Evolutionary conservation across 1,140 invertebrate species (phyloP), one percentile per base, ranked within the genome.

Genomic region (Cotesia chilonis): DNA sequence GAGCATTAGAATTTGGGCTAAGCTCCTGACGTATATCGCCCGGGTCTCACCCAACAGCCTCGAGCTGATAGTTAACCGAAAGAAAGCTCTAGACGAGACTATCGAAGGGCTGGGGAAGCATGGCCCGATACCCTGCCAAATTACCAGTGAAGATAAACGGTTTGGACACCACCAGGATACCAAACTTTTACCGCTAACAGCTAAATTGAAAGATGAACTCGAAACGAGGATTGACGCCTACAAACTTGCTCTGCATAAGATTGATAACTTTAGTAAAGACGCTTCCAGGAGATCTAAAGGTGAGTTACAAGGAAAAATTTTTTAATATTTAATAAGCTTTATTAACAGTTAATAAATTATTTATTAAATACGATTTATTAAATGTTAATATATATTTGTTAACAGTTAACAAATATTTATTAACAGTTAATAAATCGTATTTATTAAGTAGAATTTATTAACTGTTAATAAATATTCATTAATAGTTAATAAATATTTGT

Each of bases 91-190:
- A 36, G 94, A 96, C 77, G 92, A 92, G 75, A 94, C 95, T 20
- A 91, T 97, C 1, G 93, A 96, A 86, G 93, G 93, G 54, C 87
- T 97, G 35, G 95, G 95, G 1, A 94, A 94, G 72, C 96, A 98
- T 83, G 95, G 96, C 0, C 85, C 97, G 35, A 95, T 93, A 0
- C 88, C 78, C 3, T 78, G 81, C 2, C 63, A 70, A 68, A 66
- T 70, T 59, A 73, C 54, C 4, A 67, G 47, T 35, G 68, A 74
- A 4, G 71, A 74, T 59, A 4, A 77, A 69, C 54, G 73, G 17
- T 59, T 68, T n/a, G 72, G 61, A 28, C 89, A 41, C 90, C 88
- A 5, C 88, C 88, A 3, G 88, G 90, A 79, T 87, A 91, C 72
- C 35, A 68, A 67, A 54, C 51, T 75, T 10, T 55, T 75, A 17